These are phyloP conservation scores for Urocyon cinereoargenteus DNA, from an alignment of 2,797 vertebrate genomes.

Conservation along the genomic window DNA sequence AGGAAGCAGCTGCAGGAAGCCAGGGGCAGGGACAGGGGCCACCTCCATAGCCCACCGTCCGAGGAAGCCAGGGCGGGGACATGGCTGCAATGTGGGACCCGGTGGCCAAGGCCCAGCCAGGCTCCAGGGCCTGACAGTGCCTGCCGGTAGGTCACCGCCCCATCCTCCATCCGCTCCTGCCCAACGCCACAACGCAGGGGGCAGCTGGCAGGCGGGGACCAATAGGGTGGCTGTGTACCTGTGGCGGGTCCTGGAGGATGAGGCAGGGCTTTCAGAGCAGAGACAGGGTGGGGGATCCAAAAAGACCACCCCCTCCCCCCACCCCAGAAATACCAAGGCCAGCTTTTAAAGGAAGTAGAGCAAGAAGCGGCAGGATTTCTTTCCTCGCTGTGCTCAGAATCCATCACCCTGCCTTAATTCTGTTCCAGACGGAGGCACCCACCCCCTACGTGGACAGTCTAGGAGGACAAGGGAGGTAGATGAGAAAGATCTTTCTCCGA, in stretches of 20 bases:
- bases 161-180: accelerated
- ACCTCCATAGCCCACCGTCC: not conserved
- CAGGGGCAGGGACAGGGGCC: accelerated
- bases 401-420: not conserved
- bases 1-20: slow-evolving; percentile 47
- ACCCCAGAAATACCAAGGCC: accelerated
- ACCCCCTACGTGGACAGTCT: too few species aligned
- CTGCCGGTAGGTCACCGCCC: accelerated
- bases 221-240: too few species aligned
- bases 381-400: too few species aligned
- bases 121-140: not conserved
- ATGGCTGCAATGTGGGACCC: accelerated
- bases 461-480: too few species aligned
- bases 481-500: not conserved
- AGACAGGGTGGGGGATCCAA: accelerated
- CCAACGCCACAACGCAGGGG: accelerated
- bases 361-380: not conserved
- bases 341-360: not conserved
- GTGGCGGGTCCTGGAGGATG: accelerated
- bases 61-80: accelerated
- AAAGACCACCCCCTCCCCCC: accelerated
- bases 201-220: accelerated
- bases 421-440: not conserved
- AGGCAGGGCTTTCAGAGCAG: not conserved
- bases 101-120: not conserved